Percentiles rank a stretch among this genome's conserved stretches.
Evolutionary conservation across 2,888 invertebrate species (phyloP).

Genomic region (Philereme vetulata): DNA sequence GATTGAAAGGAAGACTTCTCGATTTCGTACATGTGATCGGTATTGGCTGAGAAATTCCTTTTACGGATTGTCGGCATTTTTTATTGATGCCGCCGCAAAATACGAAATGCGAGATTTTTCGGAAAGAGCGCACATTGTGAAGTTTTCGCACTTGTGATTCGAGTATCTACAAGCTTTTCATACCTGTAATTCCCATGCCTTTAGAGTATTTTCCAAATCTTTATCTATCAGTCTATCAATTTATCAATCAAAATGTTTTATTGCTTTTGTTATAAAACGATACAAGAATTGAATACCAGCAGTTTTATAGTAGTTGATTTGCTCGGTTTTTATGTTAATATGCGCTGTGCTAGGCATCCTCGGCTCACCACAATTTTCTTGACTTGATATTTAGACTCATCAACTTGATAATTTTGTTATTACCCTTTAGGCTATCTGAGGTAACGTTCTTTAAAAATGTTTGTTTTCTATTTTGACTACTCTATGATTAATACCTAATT

Average conservation of each 20-base stretch:
- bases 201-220: not conserved
- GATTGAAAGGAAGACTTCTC: constrained; percentile 78
- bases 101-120: constrained; percentile 42
- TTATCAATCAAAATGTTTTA: no score
- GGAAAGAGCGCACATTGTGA: constrained; percentile 39
- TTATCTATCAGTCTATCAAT: no score
- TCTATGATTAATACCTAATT: constrained; percentile 65
- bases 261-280: no score
- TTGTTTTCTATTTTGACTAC: constrained; percentile 54
- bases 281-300: no score
- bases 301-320: no score
- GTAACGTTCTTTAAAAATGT: constrained; percentile 20
- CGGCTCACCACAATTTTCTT: not conserved
- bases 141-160: constrained; percentile 42
- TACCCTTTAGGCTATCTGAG: constrained; percentile 57
- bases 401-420: constrained; percentile 26
- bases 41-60: constrained; percentile 73
- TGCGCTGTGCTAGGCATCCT: no score
- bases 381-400: not conserved
- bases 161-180: constrained; percentile 27
- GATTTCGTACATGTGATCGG: constrained; percentile 75
- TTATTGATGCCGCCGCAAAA: constrained; percentile 54
- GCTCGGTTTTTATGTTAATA: no score
- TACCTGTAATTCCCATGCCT: constrained; percentile 1
- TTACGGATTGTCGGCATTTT: constrained; percentile 70